Percentiles rank a stretch among this genome's conserved stretches.
Evolutionary conservation across 2,797 vertebrate genomes (phyloP).

Genomic region (Neoniphon sammara): DNA sequence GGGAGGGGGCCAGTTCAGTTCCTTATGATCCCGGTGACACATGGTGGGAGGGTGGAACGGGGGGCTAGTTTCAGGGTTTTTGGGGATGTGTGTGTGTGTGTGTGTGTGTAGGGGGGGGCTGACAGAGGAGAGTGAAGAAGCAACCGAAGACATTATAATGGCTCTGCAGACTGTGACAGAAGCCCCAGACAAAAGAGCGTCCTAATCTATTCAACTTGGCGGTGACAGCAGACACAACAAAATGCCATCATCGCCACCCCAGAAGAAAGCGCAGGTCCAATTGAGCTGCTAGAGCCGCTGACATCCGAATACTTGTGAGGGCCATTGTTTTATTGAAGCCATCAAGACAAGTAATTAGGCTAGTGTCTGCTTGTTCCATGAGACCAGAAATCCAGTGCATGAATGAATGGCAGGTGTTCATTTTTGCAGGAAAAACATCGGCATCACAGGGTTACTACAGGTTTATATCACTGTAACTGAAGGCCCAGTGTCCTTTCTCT

Average conservation of each 20-base stretch:
- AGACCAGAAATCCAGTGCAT: conserved; percentile 22
- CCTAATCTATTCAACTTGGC: conserved; percentile 70
- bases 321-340: conserved; percentile 39
- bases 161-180: conserved; percentile 70
- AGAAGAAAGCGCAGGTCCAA: conserved; percentile 61
- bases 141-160: conserved; percentile 67
- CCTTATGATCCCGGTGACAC: conserved; percentile 73
- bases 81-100: too few relatives aligned
- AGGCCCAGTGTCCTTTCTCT: background rate
- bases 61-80: conserved; percentile 50
- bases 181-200: conserved; percentile 73
- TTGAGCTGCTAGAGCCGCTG: conserved; percentile 43
- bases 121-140: conserved; percentile 45
- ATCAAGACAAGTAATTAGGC: conserved; percentile 49
- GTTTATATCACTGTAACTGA: conserved; percentile 5
- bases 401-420: conserved; percentile 3
- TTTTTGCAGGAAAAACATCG: conserved; percentile 3
- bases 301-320: conserved; percentile 32
- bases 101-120: conserved; percentile 32
- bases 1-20: conserved; percentile 62
- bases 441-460: background rate
- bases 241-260: conserved; percentile 52
- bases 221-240: conserved; percentile 74
- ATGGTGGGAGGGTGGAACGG: conserved; percentile 43
- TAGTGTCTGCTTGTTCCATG: conserved; percentile 1